Percentiles rank a stretch among this genome's conserved stretches.
phyloP scores from a whole-genome alignment of 2,888 invertebrate species.

The Cephus pulcher region DNA sequence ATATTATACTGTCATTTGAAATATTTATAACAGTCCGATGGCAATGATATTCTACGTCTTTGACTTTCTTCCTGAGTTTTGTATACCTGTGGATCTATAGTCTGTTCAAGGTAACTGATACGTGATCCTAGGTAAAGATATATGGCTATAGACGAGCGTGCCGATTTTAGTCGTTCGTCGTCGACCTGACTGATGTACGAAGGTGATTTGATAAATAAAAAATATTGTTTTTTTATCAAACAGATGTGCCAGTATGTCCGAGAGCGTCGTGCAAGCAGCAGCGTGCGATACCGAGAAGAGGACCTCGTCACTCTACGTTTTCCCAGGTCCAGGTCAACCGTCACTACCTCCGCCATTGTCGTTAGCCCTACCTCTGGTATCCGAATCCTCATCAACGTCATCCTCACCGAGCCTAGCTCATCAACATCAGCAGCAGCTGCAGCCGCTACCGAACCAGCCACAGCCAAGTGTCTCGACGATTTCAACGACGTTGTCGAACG shows the following conservation, averaged over 20 bases:
- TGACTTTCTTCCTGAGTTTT: neutral
- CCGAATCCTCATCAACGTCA: conserved; percentile 57
- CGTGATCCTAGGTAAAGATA: no score
- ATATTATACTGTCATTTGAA: neutral
- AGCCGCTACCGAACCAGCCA: conserved; percentile 28
- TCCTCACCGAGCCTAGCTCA: conserved; percentile 37
- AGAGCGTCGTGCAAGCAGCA: conserved; percentile 72
- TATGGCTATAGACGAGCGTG: neutral
- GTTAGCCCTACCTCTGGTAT: conserved; percentile 49
- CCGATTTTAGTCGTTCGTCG: neutral
- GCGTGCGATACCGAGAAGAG: conserved; percentile 56
- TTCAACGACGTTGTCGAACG: conserved; percentile 18
- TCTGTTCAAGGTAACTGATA: neutral
- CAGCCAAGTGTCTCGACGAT: conserved; percentile 27
- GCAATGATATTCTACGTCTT: neutral
- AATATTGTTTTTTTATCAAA: conserved; percentile 40
- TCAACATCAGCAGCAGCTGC: conserved; percentile 7
- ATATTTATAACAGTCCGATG: neutral
- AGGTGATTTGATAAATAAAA: neutral
- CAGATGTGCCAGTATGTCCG: conserved; percentile 78
- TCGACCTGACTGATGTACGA: neutral
- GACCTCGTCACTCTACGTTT: conserved; percentile 59
- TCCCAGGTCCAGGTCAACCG: conserved; percentile 56
- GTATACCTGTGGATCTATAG: neutral
- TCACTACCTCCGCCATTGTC: conserved; percentile 28